Percentiles rank a stretch among this genome's conserved stretches.
Conservation (phyloP, 2,113 vertebrate genomes). For the Microcebus murinus region DNA sequence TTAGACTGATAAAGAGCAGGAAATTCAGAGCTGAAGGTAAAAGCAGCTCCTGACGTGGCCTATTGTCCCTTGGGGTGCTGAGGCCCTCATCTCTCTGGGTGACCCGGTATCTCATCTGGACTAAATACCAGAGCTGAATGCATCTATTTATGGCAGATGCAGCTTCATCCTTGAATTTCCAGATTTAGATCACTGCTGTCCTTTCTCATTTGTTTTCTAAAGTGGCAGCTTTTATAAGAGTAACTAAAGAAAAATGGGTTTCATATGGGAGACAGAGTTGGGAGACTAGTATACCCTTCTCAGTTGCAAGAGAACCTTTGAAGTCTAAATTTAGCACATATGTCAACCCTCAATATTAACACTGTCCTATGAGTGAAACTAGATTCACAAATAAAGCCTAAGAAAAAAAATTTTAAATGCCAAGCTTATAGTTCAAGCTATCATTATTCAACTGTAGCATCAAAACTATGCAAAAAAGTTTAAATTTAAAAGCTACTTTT, state of each 20-base stretch:
- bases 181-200: slow-evolving; percentile 73
- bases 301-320: not conserved
- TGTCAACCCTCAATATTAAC: not conserved
- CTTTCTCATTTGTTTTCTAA: slow-evolving; percentile 62
- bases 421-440: not conserved
- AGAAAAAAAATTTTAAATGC: not conserved
- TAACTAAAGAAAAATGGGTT: slow-evolving; percentile 48
- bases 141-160: slow-evolving; percentile 70
- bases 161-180: slow-evolving; percentile 72
- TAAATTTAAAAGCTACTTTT: not conserved
- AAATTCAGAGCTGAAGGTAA: slow-evolving; percentile 51
- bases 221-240: slow-evolving; percentile 58
- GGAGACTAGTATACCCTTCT: not conserved
- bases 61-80: slow-evolving; percentile 38
- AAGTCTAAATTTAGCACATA: not conserved
- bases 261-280: not conserved
- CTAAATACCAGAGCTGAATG: slow-evolving; percentile 75
- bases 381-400: not conserved
- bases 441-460: not conserved
- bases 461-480: not conserved
- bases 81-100: not conserved
- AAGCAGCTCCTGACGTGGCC: not conserved
- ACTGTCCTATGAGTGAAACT: not conserved
- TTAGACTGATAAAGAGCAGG: slow-evolving; percentile 56
- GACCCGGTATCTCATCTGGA: slow-evolving; percentile 73